A percentile compares a stretch with the other conserved stretches of the same genome.
phyloP scores from a whole-genome alignment of 2,113 vertebrate species.

The Psilopsiagon aymara region DNA sequence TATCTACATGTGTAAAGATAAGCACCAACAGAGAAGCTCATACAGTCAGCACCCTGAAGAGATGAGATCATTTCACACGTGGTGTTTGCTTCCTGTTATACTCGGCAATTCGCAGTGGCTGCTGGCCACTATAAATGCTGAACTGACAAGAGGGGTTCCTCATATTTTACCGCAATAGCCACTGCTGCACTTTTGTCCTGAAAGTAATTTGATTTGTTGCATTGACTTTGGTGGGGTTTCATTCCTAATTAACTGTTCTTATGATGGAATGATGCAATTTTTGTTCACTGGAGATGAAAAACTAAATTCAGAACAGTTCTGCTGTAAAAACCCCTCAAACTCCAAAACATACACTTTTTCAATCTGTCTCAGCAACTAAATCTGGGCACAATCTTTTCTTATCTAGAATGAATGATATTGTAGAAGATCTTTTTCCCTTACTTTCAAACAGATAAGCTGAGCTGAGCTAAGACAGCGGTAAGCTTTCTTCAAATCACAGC shows the following conservation, averaged over 20 bases:
- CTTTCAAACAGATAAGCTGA: not conserved
- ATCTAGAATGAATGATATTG: not conserved
- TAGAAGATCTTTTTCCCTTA: not conserved
- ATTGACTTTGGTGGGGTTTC: slow-evolving; percentile 17
- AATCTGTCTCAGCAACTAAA: not conserved
- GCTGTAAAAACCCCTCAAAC: not conserved
- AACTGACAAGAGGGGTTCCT: slow-evolving; percentile 11
- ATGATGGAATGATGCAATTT: not conserved
- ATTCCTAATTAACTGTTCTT: slow-evolving; percentile 2
- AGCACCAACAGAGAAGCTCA: not conserved
- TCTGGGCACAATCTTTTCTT: not conserved
- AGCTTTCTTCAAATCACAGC: not conserved
- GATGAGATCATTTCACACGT: slow-evolving; percentile 44
- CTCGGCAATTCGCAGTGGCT: slow-evolving; percentile 25
- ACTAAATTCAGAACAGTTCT: not conserved
- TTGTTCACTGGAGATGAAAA: not conserved
- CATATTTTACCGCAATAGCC: not conserved
- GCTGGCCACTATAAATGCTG: slow-evolving; percentile 49
- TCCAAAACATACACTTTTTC: not conserved
- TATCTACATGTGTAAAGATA: slow-evolving; percentile 18
- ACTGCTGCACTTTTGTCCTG: not conserved
- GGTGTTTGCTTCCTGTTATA: slow-evolving; percentile 38
- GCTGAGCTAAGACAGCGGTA: not conserved
- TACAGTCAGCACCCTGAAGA: slow-evolving; percentile 27
- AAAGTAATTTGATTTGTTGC: slow-evolving; percentile 22